Base-by-base conservation (phyloP, 2,888 invertebrate species). In the Dorcus hopei region DNA sequence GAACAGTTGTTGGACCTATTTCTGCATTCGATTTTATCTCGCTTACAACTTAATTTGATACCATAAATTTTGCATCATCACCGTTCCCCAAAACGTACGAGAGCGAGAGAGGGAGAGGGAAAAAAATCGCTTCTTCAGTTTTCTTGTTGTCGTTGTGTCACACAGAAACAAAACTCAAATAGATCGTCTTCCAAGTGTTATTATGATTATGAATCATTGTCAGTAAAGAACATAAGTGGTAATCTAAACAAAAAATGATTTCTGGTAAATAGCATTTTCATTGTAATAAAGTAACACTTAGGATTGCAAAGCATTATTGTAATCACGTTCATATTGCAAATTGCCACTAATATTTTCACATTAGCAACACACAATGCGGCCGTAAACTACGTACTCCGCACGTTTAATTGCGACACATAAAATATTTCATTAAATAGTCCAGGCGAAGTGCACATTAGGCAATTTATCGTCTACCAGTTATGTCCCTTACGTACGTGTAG, bases 31-130 rank as follows among this genome's bases (percentile, higher is more conserved):
- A 64, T 64, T 54, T 53, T 59, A 61, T 64, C 61, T 64, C 58
- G 47, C 49, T 39, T 61, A 64, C 63, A 64, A 64, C 61, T 64
- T 64, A 59, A 64, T 61, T 64, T 64, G 59, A 55, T 58, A 58
- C 58, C 50, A 59, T 64, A 61, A 59, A 64, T 64, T 61, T 63
- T 53, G 45, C 49, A 40, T 33, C 26, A 33, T 33, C 26, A 33
- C 26, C 14, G 26, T 33, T 33, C 26, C 26, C 26, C 26, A 33
- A 33, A 33, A 3, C 26, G 26, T 33, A 33, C 26, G 26, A 33
- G 26, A n/a, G n/a, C n/a, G n/a, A 33, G 26, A 7, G 26, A 33
- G 26, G 5, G 5, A 33, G 26, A 33, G 7, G 26, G 7, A 6
- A 19, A 19, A 19, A 19, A 19, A 2, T 2, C 2, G 2, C 7